Conservation (phyloP, 1,140 invertebrate species). For the Pemphigus obesinymphae region DNA sequence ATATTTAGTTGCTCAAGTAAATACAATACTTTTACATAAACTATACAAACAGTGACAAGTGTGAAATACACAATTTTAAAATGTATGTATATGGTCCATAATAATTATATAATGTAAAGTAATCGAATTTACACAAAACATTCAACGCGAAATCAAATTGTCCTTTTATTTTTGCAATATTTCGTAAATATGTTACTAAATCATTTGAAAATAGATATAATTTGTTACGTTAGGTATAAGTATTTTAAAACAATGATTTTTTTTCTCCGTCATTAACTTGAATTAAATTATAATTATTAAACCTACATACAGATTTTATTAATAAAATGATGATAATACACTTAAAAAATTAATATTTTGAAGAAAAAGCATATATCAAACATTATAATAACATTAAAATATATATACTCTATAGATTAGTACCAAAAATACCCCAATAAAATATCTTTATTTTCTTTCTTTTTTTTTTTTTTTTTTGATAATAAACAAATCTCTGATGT, state of each 20-base stretch:
- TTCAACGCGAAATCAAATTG: neutral
- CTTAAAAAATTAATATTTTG: neutral
- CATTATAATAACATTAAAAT: neutral
- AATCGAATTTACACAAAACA: neutral
- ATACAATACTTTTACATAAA: neutral
- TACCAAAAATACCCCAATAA: neutral
- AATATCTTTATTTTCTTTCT: neutral
- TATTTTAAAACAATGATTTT: neutral
- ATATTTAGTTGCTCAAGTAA: conserved; percentile 23
- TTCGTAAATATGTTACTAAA: conserved; percentile 7
- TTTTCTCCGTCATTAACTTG: too few species aligned
- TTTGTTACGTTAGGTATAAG: neutral
- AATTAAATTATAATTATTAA: too few species aligned
- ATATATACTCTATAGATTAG: too few species aligned
- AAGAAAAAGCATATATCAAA: neutral
- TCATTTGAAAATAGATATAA: neutral
- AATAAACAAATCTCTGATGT: neutral
- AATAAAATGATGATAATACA: neutral
- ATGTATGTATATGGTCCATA: neutral
- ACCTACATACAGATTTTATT: too few species aligned
- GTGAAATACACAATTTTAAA: conserved; percentile 10
- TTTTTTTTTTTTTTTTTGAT: too few species aligned
- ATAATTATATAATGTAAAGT: neutral
- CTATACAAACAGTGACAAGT: neutral
- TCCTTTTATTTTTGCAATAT: conserved; percentile 13